Evolutionary conservation across 2,888 invertebrate genomes (phyloP), one percentile per base, ranked within the genome.

Genomic region (Aelia acuminata): DNA sequence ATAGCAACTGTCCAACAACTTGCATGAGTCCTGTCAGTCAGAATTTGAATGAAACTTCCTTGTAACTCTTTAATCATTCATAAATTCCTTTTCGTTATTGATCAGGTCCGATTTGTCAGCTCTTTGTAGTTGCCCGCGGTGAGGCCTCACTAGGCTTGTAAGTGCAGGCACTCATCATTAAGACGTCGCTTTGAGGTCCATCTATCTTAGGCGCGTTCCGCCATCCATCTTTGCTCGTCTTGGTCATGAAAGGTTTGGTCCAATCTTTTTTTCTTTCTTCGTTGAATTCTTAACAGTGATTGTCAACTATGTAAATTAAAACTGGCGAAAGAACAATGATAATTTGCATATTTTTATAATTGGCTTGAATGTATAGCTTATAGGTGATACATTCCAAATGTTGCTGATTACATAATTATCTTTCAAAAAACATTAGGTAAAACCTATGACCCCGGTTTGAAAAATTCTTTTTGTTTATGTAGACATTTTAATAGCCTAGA

Each of bases 171-270:
- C 43, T 80, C 43, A 80, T 80, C 43, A 80, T 80, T 39, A 80
- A 80, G 80, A 43, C 80, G 80, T 80, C 80, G 39, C 80, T 70
- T 18, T 70, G 63, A 43, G 80, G n/a, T 47, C 80, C 43, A 80
- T 80, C 80, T 43, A 80, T 80, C 80, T 80, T 47, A 10, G 15
- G 80, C 43, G n/a, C 0, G 43, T 80, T 75, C 43, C 43, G 4
- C 15, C 43, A 80, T 80, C 80, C 39, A 80, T 80, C 80, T 80
- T 70, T 31, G 15, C 70, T 75, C 18, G 75, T 35, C 80, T 43
- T 39, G n/a, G 7, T 80, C 43, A n/a, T 80, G 43, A 43, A 80
- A 80, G 80, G 11, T n/a, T 43, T 43, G 20, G 43, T n/a, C 11
- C 22, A 43, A 3, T n/a, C 22, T n/a, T 80, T 43, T 80, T n/a